Percentiles rank a stretch among this genome's conserved stretches.
Conservation (phyloP, 1,140 invertebrate species). For the Temnothorax nylanderi region DNA sequence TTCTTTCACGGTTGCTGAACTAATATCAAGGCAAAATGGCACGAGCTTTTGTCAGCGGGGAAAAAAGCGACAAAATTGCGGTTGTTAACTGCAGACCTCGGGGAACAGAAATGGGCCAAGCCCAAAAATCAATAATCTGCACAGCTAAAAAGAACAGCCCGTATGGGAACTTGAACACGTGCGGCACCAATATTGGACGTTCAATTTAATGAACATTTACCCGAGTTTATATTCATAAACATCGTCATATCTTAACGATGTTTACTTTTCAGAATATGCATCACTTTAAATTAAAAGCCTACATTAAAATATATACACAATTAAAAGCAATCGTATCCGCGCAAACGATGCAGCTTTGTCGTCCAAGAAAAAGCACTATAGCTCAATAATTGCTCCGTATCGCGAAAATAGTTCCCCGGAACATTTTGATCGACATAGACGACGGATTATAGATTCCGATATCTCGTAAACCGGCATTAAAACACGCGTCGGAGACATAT, state of each 20-base stretch:
- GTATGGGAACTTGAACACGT: slow-evolving; percentile 6
- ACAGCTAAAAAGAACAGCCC: slow-evolving; percentile 7
- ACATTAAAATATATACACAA: neutral
- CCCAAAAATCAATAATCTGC: slow-evolving; percentile 36
- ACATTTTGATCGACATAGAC: neutral
- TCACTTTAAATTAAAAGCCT: neutral
- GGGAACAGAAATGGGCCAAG: slow-evolving; percentile 17
- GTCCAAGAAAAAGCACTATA: too few species aligned
- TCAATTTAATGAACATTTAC: slow-evolving; percentile 13
- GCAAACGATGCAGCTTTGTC: too few species aligned
- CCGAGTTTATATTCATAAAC: neutral
- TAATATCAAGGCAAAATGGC: slow-evolving; percentile 10
- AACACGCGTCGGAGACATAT: neutral
- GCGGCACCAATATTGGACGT: slow-evolving; percentile 18
- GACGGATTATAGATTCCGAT: neutral
- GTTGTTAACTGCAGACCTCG: slow-evolving; percentile 38
- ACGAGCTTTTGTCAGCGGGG: slow-evolving; percentile 5
- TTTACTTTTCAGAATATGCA: neutral
- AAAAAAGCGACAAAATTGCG: slow-evolving; percentile 38
- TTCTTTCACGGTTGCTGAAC: neutral
- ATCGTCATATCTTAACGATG: neutral
- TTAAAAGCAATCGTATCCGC: neutral
- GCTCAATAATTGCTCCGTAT: neutral
- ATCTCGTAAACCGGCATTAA: neutral
- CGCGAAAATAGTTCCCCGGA: neutral